phyloP scores from a whole-genome alignment of 53 echinoderm and acorn worm species.

The Echinometra lucunter region DNA sequence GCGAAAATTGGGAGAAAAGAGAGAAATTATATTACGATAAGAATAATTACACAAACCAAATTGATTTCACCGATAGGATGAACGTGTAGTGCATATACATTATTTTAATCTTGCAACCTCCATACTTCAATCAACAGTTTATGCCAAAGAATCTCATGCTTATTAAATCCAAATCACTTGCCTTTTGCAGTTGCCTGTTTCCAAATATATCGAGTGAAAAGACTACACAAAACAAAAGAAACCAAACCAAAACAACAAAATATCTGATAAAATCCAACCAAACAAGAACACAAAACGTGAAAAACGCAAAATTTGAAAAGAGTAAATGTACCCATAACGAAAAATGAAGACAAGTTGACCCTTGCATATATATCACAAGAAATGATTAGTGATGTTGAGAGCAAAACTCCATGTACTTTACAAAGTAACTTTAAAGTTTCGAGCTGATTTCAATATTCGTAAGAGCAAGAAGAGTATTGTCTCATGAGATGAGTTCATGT shows the following conservation, averaged over 20 bases:
- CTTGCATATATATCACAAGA: neutral
- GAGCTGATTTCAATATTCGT: neutral
- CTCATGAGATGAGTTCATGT: neutral
- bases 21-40: neutral
- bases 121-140: neutral
- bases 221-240: no score
- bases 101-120: slow-evolving; percentile 19
- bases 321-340: neutral
- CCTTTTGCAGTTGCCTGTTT: neutral
- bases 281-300: slow-evolving; percentile 12
- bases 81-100: slow-evolving; percentile 26
- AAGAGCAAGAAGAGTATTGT: neutral
- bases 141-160: neutral
- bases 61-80: neutral
- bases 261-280: neutral
- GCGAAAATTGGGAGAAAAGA: neutral
- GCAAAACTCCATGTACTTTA: neutral
- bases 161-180: neutral
- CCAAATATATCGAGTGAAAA: neutral
- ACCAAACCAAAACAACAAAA: neutral
- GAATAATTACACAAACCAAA: neutral
- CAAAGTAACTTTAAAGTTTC: neutral
- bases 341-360: neutral
- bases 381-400: neutral
- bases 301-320: slow-evolving; percentile 7